A percentile compares a stretch with the other conserved stretches of the same genome.
These are phyloP conservation scores for Copidosoma aretas DNA, from an alignment of 2,888 invertebrate genomes.

Conservation along the genomic window DNA sequence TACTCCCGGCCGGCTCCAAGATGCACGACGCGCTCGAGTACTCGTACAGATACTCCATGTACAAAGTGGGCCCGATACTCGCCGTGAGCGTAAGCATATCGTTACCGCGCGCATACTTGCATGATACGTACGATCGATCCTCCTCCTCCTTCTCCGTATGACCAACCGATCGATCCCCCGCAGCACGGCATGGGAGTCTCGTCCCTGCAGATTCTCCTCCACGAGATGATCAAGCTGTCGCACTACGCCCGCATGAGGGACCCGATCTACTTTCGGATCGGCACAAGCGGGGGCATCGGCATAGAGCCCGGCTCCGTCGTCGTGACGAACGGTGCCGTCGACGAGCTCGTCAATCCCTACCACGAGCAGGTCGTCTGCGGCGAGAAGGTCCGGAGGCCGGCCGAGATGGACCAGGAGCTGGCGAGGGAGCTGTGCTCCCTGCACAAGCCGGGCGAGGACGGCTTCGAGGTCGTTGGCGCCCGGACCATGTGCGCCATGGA, in stretches of 20 bases:
- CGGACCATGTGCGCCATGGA: conserved; percentile 94
- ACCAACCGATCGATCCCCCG: not conserved
- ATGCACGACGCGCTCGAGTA: conserved; percentile 88
- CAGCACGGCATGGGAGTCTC: conserved; percentile 97
- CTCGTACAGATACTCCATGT: conserved; percentile 94
- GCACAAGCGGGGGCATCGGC: conserved; percentile 90
- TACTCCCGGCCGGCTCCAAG: conserved; percentile 86
- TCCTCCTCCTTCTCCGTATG: too few relatives aligned
- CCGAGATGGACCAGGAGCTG: conserved; percentile 79
- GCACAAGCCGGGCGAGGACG: conserved; percentile 69
- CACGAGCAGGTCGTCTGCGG: conserved; percentile 86
- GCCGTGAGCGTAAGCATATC: conserved; percentile 78
- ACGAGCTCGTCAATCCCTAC: conserved; percentile 78
- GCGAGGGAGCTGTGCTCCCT: conserved; percentile 77
- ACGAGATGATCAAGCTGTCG: conserved; percentile 93
- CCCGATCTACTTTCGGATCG: conserved; percentile 88
- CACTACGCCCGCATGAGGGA: conserved; percentile 83
- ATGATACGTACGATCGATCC: too few relatives aligned
- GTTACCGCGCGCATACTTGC: too few relatives aligned
- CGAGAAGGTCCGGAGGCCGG: conserved; percentile 77
- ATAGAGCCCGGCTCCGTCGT: conserved; percentile 89
- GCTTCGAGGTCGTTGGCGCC: conserved; percentile 82
- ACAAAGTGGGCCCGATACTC: conserved; percentile 90
- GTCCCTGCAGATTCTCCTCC: conserved; percentile 89
- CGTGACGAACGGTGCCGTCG: conserved; percentile 86